Evolutionary conservation across 2,113 vertebrate species (phyloP).

Genomic region (Hassar affinis): DNA sequence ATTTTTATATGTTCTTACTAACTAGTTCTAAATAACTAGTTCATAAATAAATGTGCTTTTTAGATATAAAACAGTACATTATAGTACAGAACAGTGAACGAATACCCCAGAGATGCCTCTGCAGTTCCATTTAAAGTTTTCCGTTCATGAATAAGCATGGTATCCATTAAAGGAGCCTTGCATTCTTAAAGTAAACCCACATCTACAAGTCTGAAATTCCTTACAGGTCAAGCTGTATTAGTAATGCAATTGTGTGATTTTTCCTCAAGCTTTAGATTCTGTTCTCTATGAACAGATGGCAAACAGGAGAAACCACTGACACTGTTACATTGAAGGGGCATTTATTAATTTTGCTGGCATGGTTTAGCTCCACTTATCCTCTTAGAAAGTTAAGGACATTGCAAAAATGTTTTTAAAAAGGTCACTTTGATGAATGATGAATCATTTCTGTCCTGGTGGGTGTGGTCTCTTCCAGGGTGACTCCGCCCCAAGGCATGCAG

Average conservation of each 20-base stretch:
- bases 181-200: slow-evolving; percentile 33
- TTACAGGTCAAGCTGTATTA: neutral
- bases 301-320: neutral
- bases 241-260: neutral
- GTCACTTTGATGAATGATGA: neutral
- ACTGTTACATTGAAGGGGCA: neutral
- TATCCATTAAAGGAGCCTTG: neutral
- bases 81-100: too few species aligned
- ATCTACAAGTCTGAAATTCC: slow-evolving; percentile 20
- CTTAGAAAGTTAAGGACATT: neutral
- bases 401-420: neutral
- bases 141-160: slow-evolving; percentile 17
- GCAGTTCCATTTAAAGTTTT: slow-evolving; percentile 19
- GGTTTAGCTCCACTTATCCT: neutral
- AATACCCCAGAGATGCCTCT: neutral
- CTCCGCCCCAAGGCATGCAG: neutral
- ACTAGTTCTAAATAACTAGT: too few species aligned
- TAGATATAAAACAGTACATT: too few species aligned
- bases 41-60: too few species aligned
- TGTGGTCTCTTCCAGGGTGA: neutral
- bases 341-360: neutral
- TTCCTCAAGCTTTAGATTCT: neutral
- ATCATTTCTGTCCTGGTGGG: neutral
- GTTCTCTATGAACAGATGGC: neutral
- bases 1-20: too few species aligned